phyloP scores from a whole-genome alignment of 2,888 invertebrate genomes.

The Agonopterix subpropinquella region DNA sequence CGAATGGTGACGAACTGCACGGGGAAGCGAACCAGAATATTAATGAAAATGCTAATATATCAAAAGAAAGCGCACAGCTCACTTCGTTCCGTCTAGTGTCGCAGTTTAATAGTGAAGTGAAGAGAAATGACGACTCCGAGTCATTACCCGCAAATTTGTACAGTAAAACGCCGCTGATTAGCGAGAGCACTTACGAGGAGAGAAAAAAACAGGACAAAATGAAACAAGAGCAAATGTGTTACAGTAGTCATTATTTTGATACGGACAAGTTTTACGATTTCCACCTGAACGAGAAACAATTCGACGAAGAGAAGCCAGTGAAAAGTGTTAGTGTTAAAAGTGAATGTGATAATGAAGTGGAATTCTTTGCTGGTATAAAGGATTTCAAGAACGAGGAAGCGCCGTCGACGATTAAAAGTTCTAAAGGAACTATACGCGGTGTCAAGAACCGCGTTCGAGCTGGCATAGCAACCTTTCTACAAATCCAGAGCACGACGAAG shows the following conservation, averaged over 20 bases:
- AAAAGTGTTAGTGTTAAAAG: conserved; percentile 67
- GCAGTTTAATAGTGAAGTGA: conserved; percentile 59
- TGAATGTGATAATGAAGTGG: conserved; percentile 72
- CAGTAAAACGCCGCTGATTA: conserved; percentile 69
- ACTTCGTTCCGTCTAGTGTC: conserved; percentile 73
- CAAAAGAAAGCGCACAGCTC: conserved; percentile 67
- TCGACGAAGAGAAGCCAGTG: conserved; percentile 55
- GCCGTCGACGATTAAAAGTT: conserved; percentile 89
- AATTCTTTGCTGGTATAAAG: conserved; percentile 87
- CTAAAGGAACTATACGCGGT: conserved; percentile 94
- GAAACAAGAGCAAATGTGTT: conserved; percentile 59
- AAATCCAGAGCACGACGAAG: conserved; percentile 87
- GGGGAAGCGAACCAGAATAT: conserved; percentile 61
- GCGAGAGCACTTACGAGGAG: conserved; percentile 82
- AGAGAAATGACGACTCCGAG: conserved; percentile 40
- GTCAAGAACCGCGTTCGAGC: conserved; percentile 96
- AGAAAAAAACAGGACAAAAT: conserved; percentile 71
- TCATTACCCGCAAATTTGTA: conserved; percentile 37
- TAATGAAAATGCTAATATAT: conserved; percentile 63
- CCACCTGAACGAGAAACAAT: conserved; percentile 84
- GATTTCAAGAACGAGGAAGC: conserved; percentile 79
- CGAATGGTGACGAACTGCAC: conserved; percentile 30
- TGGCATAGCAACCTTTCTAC: conserved; percentile 96
- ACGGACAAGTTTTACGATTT: conserved; percentile 89
- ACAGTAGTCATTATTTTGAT: conserved; percentile 78